A percentile compares a stretch with the other conserved stretches of the same genome.
These are phyloP conservation scores for Lasioglossum pauxillum DNA, from an alignment of 2,888 invertebrate genomes.

Conservation along the genomic window DNA sequence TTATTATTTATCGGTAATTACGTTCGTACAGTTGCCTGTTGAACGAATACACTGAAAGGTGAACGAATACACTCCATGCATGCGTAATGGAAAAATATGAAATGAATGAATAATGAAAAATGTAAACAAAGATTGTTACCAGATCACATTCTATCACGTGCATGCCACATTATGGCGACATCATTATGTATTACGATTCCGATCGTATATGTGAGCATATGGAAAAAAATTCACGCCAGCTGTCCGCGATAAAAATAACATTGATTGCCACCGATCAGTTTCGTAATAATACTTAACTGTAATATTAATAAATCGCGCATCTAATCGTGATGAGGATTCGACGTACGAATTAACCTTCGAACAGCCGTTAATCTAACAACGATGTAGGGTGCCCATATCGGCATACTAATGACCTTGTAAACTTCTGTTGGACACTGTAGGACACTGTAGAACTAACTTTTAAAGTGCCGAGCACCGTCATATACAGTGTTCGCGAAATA, in stretches of 20 bases:
- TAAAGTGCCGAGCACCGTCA: neutral
- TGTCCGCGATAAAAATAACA: neutral
- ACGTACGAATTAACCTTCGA: neutral
- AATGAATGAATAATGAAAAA: neutral
- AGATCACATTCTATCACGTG: neutral
- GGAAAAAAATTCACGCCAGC: neutral
- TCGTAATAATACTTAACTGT: conserved; percentile 14
- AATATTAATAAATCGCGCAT: conserved; percentile 10
- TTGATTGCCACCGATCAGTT: neutral
- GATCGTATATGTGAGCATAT: neutral
- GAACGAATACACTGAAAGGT: too few relatives aligned
- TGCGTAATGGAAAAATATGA: neutral
- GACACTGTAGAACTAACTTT: neutral
- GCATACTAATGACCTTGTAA: neutral
- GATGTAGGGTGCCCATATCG: neutral
- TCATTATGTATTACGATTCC: neutral
- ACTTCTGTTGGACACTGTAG: neutral
- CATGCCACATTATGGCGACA: neutral
- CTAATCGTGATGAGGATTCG: neutral
- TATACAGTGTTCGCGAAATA: neutral
- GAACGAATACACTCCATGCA: neutral
- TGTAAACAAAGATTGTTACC: neutral
- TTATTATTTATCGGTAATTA: neutral
- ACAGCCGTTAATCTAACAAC: conserved; percentile 1
- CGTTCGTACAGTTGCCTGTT: neutral